A percentile compares a stretch with the other conserved stretches of the same genome.
These are phyloP conservation scores for Willisornis vidua DNA, from an alignment of 2,113 vertebrate species.

Conservation along the genomic window DNA sequence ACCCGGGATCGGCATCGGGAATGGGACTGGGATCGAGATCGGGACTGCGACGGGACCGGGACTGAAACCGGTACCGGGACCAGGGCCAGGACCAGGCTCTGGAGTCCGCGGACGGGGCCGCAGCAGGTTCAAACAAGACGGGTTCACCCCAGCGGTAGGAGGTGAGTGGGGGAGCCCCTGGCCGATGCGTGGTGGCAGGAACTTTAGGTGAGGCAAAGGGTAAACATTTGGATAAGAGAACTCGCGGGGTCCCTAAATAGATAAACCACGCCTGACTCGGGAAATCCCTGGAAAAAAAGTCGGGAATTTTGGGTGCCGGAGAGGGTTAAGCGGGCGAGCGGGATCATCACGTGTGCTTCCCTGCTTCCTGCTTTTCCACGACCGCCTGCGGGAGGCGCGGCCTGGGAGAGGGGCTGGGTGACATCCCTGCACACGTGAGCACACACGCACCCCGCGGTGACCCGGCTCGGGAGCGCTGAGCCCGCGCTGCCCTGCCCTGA, in stretches of 20 bases:
- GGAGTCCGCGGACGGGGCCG: not conserved
- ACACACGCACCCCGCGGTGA: not conserved
- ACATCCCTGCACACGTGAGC: not conserved
- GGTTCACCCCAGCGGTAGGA: not conserved
- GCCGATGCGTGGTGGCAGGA: not conserved
- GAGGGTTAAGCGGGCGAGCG: not conserved
- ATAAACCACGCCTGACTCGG: not conserved
- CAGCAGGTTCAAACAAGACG: not conserved
- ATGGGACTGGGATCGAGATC: accelerated
- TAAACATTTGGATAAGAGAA: not conserved
- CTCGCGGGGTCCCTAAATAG: not conserved
- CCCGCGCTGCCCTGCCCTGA: not conserved
- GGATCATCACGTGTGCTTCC: not conserved
- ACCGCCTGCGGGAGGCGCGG: not conserved
- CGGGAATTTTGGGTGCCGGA: too few relatives aligned
- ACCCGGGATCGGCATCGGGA: not conserved
- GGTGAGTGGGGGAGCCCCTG: too few relatives aligned
- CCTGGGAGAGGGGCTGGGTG: not conserved
- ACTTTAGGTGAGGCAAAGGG: not conserved
- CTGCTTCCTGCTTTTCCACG: not conserved
- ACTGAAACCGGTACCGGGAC: too few relatives aligned
- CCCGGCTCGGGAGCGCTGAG: too few relatives aligned
- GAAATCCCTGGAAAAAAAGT: not conserved
- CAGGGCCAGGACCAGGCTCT: not conserved
- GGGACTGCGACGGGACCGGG: not conserved